Evolutionary conservation across 2,797 vertebrate species (phyloP), one percentile per base, ranked within the genome.

Genomic region (Gephyroberyx darwinii): DNA sequence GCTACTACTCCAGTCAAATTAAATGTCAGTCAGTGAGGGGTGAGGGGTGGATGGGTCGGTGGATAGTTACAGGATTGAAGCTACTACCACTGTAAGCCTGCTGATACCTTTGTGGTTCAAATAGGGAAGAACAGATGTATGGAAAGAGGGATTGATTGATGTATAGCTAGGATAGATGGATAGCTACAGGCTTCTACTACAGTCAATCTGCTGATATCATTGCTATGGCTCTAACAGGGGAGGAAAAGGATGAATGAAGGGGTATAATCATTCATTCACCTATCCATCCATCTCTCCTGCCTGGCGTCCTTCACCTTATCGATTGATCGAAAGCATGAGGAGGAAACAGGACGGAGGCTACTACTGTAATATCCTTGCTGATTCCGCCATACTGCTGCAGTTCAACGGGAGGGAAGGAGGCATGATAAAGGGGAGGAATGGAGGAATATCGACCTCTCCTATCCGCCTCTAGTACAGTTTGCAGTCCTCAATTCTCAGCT

Each of bases 371-470:
- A 20, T 41, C 0, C 19, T 64, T 51, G 59, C 50, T 52, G 43
- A 37, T 61, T 79, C 17, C 56, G 5, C 2, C 68, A 20, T 55
- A 52, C 37, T 14, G 47, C 60, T 45, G 20, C 74, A 45, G 22
- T 72, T 55, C 47, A 77, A 47, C 53, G 14, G 56, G 45, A 51
- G 26, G 30, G 73, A 39, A 63, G 22, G 26, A 68, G 22, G 48
- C 58, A 47, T 31, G 16, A 81, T 81, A 43, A 70, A 77, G 71
- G 65, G 19, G 4, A 2, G 14, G 5, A 19, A 56, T 50, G 47
- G 56, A 70, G 33, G 52, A 58, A 63, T 77, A 74, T 51, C 82
- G 80, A 77, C 62, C 59, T 67, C 52, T 16, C 8, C 20, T 31
- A 3, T 54, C 62, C 51, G 33, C 64, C 53, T 63, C 52, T 13